A percentile compares a stretch with the other conserved stretches of the same genome.
phyloP scores from a whole-genome alignment of 2,113 vertebrate species.

The Ciconia stormi region DNA sequence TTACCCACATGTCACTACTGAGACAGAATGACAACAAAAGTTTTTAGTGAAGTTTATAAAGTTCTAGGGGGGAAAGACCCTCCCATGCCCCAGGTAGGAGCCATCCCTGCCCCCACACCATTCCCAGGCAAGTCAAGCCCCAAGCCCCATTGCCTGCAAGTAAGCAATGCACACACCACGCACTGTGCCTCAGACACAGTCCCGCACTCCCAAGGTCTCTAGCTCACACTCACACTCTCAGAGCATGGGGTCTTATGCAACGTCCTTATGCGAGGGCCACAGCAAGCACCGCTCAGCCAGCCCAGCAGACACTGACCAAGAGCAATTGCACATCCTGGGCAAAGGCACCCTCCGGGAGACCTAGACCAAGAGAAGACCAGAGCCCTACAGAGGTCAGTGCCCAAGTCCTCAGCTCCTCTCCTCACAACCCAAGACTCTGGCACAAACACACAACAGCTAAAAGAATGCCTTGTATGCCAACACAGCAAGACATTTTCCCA shows the following conservation, averaged over 20 bases:
- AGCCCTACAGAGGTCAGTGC: neutral
- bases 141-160: rapidly evolving
- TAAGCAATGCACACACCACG: rapidly evolving
- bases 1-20: rapidly evolving
- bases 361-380: too few relatives aligned
- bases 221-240: neutral
- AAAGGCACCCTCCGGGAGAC: neutral
- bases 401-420: neutral
- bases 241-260: neutral
- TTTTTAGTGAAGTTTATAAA: neutral
- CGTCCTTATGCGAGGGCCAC: rapidly evolving
- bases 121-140: too few relatives aligned
- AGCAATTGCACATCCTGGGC: neutral
- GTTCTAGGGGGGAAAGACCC: neutral
- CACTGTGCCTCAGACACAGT: too few relatives aligned
- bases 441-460: neutral
- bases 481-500: neutral
- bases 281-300: neutral
- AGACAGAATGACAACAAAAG: neutral
- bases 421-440: neutral
- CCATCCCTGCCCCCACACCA: neutral
- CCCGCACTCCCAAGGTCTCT: neutral
- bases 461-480: neutral
- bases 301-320: neutral
- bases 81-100: neutral